Conservation (phyloP, 2,888 invertebrate genomes). For the Sinhomidia bicolor region DNA sequence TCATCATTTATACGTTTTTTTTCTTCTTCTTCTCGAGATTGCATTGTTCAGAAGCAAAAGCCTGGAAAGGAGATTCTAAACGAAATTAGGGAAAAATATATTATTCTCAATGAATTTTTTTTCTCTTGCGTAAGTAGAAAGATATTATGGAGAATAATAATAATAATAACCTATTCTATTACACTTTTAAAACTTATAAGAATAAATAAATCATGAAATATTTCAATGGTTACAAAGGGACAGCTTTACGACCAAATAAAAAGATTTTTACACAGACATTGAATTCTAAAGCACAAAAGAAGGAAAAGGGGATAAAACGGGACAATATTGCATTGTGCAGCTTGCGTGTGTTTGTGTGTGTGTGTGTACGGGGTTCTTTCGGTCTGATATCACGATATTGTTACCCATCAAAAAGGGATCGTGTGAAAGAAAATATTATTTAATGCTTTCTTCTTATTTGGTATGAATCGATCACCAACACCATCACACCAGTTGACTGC, state of each 20-base stretch:
- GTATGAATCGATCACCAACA: background rate
- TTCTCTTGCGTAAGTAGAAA: background rate
- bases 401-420: background rate
- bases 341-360: too few relatives aligned
- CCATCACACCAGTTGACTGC: background rate
- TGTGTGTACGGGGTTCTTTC: too few relatives aligned
- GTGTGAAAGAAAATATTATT: too few relatives aligned
- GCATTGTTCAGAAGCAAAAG: constrained; percentile 1
- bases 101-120: constrained; percentile 1
- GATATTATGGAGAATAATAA: too few relatives aligned
- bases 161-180: constrained; percentile 3
- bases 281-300: background rate
- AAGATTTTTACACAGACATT: constrained; percentile 46
- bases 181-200: constrained; percentile 3
- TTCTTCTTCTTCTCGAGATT: background rate
- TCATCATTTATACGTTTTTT: background rate
- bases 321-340: background rate
- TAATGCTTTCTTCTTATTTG: background rate
- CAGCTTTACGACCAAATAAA: constrained; percentile 51
- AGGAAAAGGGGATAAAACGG: constrained; percentile 20
- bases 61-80: background rate
- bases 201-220: constrained; percentile 57
- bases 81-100: background rate
- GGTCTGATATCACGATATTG: background rate
- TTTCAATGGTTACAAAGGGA: constrained; percentile 31